Base-by-base conservation (phyloP, 2,113 vertebrate species). In the Lanius collurio region DNA sequence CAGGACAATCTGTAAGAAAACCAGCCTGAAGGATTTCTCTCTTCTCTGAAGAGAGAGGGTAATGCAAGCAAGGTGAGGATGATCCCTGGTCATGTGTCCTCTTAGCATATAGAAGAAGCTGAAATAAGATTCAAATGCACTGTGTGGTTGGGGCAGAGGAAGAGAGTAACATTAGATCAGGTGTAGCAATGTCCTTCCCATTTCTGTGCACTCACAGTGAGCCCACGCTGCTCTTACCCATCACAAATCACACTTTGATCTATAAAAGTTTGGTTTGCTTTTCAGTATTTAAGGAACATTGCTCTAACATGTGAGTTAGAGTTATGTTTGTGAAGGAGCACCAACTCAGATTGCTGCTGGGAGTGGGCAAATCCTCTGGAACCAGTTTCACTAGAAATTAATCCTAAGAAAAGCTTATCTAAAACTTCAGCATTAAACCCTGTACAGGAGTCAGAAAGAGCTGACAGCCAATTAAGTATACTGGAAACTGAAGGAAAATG, bases 401-500 rank as follows among this genome's bases (percentile, higher is more conserved):
- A 92, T 91, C 73, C 85, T 93, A 87, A 78, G 78, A 64, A 87
- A 92, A 90, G 3, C 47, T 91, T 94, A 81, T 64, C 74, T 91
- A 62, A 71, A 94, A 83, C 68, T 68, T 83, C 53, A 85, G 30
- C 41, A 39, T 78, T 84, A 82, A 70, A 81, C 60, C 81, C 27
- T 85, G 26, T 70, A 77, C 60, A 91, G 78, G 65, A 94, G 52
- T 70, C 41, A 79, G 78, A 94, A 87, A 70, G 44, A 64, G 49
- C 64, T 55, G 79, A 83, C 3, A 3, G 23, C 2, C 47, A 92
- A 55, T 59, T 87, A 91, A 95, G 85, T 69, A 85, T 49, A 76
- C 52, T 87, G 59, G 78, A 96, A 89, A 87, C 39, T 55, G 47
- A 80, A 87, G 82, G 81, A 89, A 94, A 96, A 89, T 77, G 88